phyloP scores from a whole-genome alignment of 2,888 invertebrate species.

The Trisateles emortualis region DNA sequence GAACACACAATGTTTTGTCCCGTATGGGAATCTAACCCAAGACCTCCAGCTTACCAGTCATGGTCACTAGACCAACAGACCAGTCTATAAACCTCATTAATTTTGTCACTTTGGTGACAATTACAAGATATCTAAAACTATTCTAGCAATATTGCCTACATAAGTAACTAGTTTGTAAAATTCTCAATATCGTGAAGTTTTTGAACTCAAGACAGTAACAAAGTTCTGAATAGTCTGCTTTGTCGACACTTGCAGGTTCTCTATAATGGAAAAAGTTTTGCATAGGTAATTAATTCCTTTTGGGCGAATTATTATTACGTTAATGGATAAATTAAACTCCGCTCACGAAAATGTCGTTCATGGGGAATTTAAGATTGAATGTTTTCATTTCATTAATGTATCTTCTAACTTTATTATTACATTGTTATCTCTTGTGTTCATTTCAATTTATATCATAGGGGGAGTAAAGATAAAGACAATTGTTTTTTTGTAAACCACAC shows the following conservation, averaged over 20 bases:
- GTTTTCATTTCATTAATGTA: not conserved
- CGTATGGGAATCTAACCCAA: too few species aligned
- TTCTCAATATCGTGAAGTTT: slow-evolving; percentile 54
- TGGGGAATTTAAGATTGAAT: not conserved
- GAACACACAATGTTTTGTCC: too few species aligned
- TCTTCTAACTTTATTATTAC: too few species aligned
- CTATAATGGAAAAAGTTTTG: slow-evolving; percentile 66
- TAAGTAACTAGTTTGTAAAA: slow-evolving; percentile 38
- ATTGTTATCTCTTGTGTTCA: not conserved
- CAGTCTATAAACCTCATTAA: too few species aligned
- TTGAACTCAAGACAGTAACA: slow-evolving; percentile 50
- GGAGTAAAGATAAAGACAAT: too few species aligned
- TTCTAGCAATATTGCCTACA: slow-evolving; percentile 13
- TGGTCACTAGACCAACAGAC: too few species aligned
- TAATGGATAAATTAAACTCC: slow-evolving; percentile 43
- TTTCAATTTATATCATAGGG: not conserved
- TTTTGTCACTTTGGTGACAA: too few species aligned
- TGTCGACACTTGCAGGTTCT: slow-evolving; percentile 49
- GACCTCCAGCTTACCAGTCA: too few species aligned
- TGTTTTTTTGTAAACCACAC: too few species aligned
- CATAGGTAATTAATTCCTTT: slow-evolving; percentile 61
- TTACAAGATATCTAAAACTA: slow-evolving; percentile 8
- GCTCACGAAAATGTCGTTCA: slow-evolving; percentile 32
- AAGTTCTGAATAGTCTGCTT: slow-evolving; percentile 61
- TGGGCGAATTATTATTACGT: slow-evolving; percentile 46